phyloP scores from a whole-genome alignment of 37 sponge, comb jelly and placozoan species.

The Lycopodina hypogea region DNA sequence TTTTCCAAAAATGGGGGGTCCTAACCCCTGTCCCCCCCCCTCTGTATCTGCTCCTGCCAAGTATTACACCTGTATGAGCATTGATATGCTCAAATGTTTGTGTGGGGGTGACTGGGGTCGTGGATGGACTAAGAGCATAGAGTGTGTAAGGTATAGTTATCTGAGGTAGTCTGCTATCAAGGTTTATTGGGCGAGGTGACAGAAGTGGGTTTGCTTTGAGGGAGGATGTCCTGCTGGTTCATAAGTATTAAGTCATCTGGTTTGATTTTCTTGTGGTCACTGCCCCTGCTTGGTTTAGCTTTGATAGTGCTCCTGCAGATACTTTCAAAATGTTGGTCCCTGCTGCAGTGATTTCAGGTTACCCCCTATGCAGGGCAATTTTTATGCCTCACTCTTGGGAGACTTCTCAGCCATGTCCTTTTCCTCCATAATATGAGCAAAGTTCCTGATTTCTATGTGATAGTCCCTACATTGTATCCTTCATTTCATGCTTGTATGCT shows the following conservation, averaged over 20 bases:
- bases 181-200: too few species aligned
- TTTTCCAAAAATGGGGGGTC: too few species aligned
- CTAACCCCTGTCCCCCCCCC: too few species aligned
- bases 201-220: too few species aligned
- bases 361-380: constrained; percentile 42
- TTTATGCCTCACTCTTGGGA: constrained; percentile 22
- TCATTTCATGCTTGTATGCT: constrained; percentile 33
- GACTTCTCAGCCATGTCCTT: constrained; percentile 25
- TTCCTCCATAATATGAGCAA: constrained; percentile 33
- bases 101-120: constrained; percentile 6
- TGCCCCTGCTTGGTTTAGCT: background rate
- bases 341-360: constrained; percentile 23
- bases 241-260: background rate
- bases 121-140: constrained; percentile 21
- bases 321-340: constrained; percentile 23
- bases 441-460: constrained; percentile 18
- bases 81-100: constrained; percentile 36
- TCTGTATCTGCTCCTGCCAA: too few species aligned
- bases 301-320: constrained; percentile 16
- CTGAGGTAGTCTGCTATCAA: constrained; percentile 2
- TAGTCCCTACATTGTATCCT: background rate
- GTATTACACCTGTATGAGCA: constrained; percentile 2
- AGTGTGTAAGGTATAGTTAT: constrained; percentile 9
- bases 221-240: background rate
- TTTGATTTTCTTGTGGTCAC: background rate